These are phyloP conservation scores for Archips crataeganus DNA, from an alignment of 2,888 invertebrate genomes.

Conservation along the genomic window DNA sequence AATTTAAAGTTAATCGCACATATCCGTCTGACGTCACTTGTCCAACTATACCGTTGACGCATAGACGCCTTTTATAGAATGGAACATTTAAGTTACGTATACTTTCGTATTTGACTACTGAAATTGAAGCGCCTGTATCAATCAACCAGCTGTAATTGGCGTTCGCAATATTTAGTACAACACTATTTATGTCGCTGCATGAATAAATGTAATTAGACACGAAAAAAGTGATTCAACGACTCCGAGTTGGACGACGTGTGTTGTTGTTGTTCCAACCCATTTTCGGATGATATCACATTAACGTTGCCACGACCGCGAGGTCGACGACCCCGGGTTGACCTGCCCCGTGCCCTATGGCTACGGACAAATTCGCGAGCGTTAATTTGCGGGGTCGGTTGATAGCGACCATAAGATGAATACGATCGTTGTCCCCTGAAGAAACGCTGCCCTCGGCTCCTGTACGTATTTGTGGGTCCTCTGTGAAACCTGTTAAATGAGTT, in stretches of 20 bases:
- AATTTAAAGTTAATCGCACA: background rate
- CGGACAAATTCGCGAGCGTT: no score
- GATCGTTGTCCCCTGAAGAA: background rate
- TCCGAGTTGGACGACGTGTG: no score
- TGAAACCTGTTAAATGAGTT: background rate
- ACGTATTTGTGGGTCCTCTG: no score
- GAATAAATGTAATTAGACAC: slow-evolving; percentile 7
- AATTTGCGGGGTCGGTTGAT: no score
- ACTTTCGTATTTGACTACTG: background rate
- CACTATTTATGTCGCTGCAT: no score
- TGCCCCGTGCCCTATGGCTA: no score
- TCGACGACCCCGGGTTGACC: background rate
- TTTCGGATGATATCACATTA: no score
- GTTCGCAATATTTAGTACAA: slow-evolving; percentile 14
- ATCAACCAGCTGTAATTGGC: background rate
- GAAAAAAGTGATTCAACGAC: slow-evolving; percentile 24
- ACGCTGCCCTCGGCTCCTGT: background rate
- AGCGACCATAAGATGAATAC: no score
- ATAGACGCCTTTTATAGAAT: background rate
- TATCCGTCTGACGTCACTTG: background rate
- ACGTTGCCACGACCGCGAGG: background rate
- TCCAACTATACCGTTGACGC: background rate
- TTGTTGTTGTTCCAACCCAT: no score
- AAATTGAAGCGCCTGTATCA: background rate
- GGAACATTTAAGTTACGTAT: background rate